phyloP scores from a whole-genome alignment of 2,113 vertebrate species.

The Cyphomyrus plagiostoma region DNA sequence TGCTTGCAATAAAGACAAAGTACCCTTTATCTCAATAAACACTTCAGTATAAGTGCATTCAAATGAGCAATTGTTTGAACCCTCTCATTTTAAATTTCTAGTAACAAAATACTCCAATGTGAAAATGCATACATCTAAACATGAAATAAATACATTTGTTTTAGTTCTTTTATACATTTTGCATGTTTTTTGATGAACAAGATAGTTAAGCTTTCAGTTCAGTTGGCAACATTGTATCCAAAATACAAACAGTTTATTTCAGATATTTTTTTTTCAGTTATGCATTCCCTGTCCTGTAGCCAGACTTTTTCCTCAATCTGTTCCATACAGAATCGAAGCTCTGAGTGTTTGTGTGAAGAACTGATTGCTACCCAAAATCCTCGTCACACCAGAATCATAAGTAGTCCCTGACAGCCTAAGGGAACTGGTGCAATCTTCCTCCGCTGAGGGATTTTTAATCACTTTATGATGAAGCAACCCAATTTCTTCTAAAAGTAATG shows the following conservation, averaged over 20 bases:
- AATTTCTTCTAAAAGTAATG: constrained; percentile 17
- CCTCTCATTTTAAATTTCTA: not conserved
- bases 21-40: not conserved
- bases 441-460: constrained; percentile 19
- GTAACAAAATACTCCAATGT: not conserved
- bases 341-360: constrained; percentile 18
- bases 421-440: constrained; percentile 14
- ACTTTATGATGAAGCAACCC: constrained; percentile 21
- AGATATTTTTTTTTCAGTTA: constrained; percentile 1
- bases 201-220: not conserved
- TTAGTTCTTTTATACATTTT: not conserved
- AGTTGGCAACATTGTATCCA: not conserved
- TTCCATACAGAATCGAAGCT: not conserved
- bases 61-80: not conserved
- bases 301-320: constrained; percentile 8
- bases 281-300: constrained; percentile 2
- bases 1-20: not conserved
- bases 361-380: constrained; percentile 17
- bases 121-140: not conserved
- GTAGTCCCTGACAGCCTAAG: constrained; percentile 16
- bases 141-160: not conserved
- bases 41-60: not conserved
- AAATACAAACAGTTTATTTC: constrained; percentile 11
- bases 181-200: not conserved
- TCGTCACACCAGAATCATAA: constrained; percentile 18